Base-by-base conservation (phyloP, 2,797 vertebrate genomes). In the Pseudopleuronectes americanus region DNA sequence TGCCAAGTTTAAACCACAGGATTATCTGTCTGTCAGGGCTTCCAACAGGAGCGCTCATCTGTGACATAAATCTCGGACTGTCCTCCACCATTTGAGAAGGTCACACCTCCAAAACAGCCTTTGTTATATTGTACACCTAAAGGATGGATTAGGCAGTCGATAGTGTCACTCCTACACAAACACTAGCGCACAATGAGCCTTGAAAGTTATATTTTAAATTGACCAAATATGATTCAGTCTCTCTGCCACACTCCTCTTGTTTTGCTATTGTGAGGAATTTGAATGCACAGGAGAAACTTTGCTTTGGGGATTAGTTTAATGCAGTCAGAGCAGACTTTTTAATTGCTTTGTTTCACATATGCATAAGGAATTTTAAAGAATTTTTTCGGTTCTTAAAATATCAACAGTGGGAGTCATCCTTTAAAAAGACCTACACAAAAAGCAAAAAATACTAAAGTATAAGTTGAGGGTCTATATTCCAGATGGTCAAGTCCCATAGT, bases 1-100 rank as follows among this genome's bases (percentile, higher is more conserved):
- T 94, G 91, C 92, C 90, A 92, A 92, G 93, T 95, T 94, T 94
- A 94, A 95, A 94, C 92, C 92, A 90, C 87, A 92, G 92, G 94
- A 95, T 95, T 94, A 94, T 95, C 93, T 74, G 64, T 94, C 92
- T 90, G 91, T 94, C 93, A 93, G 87, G 83, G 81, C 84, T 90
- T 79, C 87, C 88, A 93, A 93, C 91, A 94, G 89, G 93, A 93
- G 85, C 93, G 88, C 91, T 94, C 92, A 89, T 82, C 91, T 91
- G 87, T 93, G 92, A 92, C 92, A 94, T 93, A 91, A 91, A 94
- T 94, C 91, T 92, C 84, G 77, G 85, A 88, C 90, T 90, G 90
- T 91, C 92, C 92, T 93, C 86, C 81, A 83, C 82, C 80, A 83
- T 90, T 90, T 89, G 87, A 92, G 86, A 93, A 92, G 92, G 90